phyloP scores from a whole-genome alignment of 1,140 invertebrate species.

The Meloidogyne floridensis region DNA sequence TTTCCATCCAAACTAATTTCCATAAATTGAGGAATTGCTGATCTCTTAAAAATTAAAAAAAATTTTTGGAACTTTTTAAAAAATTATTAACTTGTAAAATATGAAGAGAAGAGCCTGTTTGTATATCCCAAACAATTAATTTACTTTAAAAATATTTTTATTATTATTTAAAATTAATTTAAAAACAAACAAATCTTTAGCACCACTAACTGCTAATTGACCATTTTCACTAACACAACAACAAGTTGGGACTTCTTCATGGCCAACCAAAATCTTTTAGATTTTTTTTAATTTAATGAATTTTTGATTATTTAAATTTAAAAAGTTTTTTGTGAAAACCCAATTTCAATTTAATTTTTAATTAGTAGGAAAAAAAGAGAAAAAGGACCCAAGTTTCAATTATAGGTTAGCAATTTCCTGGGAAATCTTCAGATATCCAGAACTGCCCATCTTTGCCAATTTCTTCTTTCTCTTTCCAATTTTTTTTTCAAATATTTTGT shows the following conservation, averaged over 20 bases:
- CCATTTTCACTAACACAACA: conserved; percentile 52
- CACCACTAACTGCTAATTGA: conserved; percentile 38
- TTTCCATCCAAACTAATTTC: conserved; percentile 47
- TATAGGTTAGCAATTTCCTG: too few relatives aligned
- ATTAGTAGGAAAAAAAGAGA: too few relatives aligned
- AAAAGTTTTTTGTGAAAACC: background rate
- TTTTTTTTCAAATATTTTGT: too few relatives aligned
- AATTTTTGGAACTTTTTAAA: too few relatives aligned
- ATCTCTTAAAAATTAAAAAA: conserved; percentile 55
- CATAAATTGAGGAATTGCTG: conserved; percentile 30
- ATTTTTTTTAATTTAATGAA: conserved; percentile 9
- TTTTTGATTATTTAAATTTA: background rate
- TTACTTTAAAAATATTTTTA: background rate
- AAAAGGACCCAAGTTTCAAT: too few relatives aligned
- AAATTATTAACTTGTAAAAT: background rate
- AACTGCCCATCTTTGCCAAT: too few relatives aligned
- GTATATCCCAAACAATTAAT: conserved; percentile 53
- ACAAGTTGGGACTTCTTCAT: conserved; percentile 53
- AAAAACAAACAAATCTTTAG: background rate
- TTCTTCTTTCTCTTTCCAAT: too few relatives aligned
- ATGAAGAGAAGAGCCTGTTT: conserved; percentile 42
- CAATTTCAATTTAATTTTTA: too few relatives aligned
- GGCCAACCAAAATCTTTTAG: conserved; percentile 50
- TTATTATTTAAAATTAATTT: background rate
- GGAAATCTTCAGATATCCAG: too few relatives aligned